Conservation (phyloP, 2,888 invertebrate genomes). For the Melieria omissa region DNA sequence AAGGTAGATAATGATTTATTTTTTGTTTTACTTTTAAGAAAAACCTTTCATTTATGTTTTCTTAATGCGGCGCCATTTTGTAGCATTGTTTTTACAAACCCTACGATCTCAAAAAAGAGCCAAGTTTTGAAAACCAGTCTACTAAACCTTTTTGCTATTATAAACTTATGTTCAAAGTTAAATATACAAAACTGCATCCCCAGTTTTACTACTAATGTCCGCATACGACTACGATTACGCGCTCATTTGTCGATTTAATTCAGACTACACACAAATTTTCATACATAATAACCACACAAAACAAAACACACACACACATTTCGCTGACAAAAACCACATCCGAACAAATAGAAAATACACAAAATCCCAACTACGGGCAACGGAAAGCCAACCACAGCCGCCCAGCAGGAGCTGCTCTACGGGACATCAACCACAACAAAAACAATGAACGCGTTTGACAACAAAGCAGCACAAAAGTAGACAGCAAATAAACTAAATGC, state of each 20-base stretch:
- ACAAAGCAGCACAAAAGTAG: neutral
- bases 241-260: neutral
- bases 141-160: too few species aligned
- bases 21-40: too few species aligned
- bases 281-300: neutral
- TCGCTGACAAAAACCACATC: neutral
- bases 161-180: too few species aligned
- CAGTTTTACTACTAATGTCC: too few species aligned
- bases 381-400: conserved; percentile 5
- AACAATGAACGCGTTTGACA: neutral
- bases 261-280: neutral
- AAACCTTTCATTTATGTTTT: too few species aligned
- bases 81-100: too few species aligned
- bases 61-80: too few species aligned
- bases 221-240: neutral
- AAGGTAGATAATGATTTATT: too few species aligned
- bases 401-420: conserved; percentile 1
- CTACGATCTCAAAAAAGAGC: too few species aligned
- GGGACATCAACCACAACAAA: neutral
- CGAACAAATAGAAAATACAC: neutral
- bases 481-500: neutral
- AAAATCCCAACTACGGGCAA: too few species aligned
- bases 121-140: too few species aligned
- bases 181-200: too few species aligned
- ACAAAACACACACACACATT: conserved; percentile 1